Evolutionary conservation across 2,797 vertebrate genomes (phyloP).

Genomic region (Margarornis squamiger): DNA sequence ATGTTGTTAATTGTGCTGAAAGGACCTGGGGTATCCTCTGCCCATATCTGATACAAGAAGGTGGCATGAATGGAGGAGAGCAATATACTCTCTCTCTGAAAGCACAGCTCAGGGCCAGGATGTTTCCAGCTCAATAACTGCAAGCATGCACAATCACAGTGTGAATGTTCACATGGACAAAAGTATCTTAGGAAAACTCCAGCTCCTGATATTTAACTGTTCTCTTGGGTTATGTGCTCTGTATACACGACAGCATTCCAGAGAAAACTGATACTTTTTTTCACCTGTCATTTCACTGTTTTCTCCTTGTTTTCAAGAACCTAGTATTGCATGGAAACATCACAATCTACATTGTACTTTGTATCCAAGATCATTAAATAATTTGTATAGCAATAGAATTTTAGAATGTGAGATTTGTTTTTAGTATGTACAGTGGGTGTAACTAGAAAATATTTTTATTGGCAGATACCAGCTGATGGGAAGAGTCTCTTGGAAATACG

Average conservation of each 20-base stretch:
- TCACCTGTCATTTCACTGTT: neutral
- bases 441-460: conserved; percentile 54
- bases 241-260: neutral
- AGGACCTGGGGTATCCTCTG: neutral
- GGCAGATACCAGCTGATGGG: conserved; percentile 84
- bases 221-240: neutral
- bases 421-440: neutral
- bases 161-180: neutral
- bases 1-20: neutral
- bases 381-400: neutral
- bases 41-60: neutral
- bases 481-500: conserved; percentile 81
- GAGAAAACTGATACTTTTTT: neutral
- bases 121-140: neutral
- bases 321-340: neutral
- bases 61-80: neutral
- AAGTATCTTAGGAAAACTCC: neutral
- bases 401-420: neutral
- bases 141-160: neutral
- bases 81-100: neutral
- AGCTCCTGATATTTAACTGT: neutral
- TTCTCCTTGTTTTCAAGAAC: neutral
- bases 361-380: neutral
- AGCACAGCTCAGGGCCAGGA: neutral
- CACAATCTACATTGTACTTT: neutral